Percentiles rank a stretch among this genome's conserved stretches.
Conservation (phyloP, 2,888 invertebrate species). For the Xiphydria camelus region DNA sequence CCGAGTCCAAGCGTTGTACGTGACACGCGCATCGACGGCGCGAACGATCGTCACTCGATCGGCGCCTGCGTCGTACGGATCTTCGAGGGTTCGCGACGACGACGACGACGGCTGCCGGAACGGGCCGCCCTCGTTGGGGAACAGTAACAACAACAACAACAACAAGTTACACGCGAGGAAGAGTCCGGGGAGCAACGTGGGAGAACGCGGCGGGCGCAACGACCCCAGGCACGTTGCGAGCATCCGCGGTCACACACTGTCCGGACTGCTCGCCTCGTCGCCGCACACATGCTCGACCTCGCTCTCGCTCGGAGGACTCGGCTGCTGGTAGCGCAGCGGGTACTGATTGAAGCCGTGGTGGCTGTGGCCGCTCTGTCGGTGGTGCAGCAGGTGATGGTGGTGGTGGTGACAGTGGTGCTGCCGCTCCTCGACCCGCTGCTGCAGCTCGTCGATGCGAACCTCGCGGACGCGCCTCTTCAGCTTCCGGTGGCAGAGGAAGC, state of each 20-base stretch:
- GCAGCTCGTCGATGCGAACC: conserved; percentile 43
- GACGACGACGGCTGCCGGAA: conserved; percentile 23
- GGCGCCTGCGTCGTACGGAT: no score
- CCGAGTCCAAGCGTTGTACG: no score
- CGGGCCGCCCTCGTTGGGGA: conserved; percentile 26
- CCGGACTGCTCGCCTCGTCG: conserved; percentile 44
- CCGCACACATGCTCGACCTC: conserved; percentile 24
- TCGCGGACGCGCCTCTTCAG: conserved; percentile 45
- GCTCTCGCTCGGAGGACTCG: conserved; percentile 47
- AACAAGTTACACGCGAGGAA: conserved; percentile 27
- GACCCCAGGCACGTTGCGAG: conserved; percentile 25
- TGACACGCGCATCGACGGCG: no score
- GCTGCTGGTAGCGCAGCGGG: conserved; percentile 32
- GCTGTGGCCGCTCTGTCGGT: conserved; percentile 34
- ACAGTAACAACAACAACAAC: conserved; percentile 28
- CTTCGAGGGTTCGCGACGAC: conserved; percentile 8
- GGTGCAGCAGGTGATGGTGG: conserved; percentile 39
- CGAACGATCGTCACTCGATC: no score
- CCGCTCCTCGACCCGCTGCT: conserved; percentile 45
- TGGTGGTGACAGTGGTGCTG: conserved; percentile 31
- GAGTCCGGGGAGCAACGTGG: conserved; percentile 19
- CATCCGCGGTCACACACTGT: conserved; percentile 45
- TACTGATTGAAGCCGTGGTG: conserved; percentile 29
- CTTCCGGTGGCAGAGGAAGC: conserved; percentile 64
- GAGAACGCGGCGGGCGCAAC: conserved; percentile 13